Evolutionary conservation across 1,140 invertebrate species (phyloP), one percentile per base, ranked within the genome.

Genomic region (Drosophila mojavensis): DNA sequence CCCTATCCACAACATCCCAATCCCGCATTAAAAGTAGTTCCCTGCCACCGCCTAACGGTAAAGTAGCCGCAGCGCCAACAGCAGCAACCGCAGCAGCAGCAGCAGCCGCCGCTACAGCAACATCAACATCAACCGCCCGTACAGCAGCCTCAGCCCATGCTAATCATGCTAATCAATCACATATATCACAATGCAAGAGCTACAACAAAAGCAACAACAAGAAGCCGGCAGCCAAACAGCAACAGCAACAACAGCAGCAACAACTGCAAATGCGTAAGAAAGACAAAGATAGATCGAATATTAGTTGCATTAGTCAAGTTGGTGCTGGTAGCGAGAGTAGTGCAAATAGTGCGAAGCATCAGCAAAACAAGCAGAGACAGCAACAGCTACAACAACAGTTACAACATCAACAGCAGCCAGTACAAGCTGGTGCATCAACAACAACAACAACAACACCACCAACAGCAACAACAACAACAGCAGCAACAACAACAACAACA

Each of bases 1-100:
- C 93, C 92, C 89, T 93, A 84, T 91, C 91, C 86, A 93, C 93
- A 84, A 92, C 93, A 91, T 91, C 91, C 84, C 93, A 93, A 90
- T 92, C 91, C 89, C 93, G 93, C 89, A 93, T 93, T 85, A 93
- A 93, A 93, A 93, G 92, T 93, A 93, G 93, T 92, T 92, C 92
- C 79, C 79, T 90, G 75, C 85, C 91, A 85, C 82, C 91, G 79
- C 83, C 90, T 79, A 91, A 79, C 70, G 91, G 91, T 92, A 92
- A 82, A 91, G 80, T 89, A 84, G 77, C 69, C 77, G 83, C 91
- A 74, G 74, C 81, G 79, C 64, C 74, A 77, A 50, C 79, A 82
- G 58, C 83, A 81, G 73, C 86, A 54, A 48, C 68, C 61, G 62
- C 78, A 54, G 58, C 83, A 70, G 47, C 78, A 54, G 58, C 83